Evolutionary conservation across 64 coral and sea anemone genomes (phyloP).

Genomic region (Montipora cactus): DNA sequence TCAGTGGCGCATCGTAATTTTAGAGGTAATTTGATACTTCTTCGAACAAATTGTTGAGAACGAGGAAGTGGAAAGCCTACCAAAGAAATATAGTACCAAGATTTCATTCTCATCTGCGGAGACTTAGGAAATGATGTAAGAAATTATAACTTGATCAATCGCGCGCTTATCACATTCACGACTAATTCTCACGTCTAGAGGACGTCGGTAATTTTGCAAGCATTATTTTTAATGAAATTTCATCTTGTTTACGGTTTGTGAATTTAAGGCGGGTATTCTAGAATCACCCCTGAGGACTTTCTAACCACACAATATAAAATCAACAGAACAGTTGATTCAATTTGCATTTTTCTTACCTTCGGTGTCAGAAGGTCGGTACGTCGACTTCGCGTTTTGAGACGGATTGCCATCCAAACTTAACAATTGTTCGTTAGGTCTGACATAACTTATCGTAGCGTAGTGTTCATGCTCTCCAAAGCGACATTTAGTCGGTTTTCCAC

Average conservation of each 20-base stretch:
- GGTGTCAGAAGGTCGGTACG: neutral
- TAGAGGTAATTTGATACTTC: neutral
- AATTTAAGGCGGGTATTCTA: too few relatives aligned
- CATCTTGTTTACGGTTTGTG: too few relatives aligned
- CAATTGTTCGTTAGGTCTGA: constrained; percentile 24
- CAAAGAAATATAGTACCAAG: neutral
- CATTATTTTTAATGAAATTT: neutral
- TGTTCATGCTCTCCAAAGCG: constrained; percentile 52
- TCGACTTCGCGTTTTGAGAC: neutral
- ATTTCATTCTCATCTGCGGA: too few relatives aligned
- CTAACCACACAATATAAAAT: neutral
- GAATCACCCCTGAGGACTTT: neutral
- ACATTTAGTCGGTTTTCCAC: constrained; percentile 63
- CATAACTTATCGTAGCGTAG: constrained; percentile 70
- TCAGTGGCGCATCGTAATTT: too few relatives aligned
- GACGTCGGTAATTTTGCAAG: neutral
- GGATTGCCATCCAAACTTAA: neutral
- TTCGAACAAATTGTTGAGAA: neutral
- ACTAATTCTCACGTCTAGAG: too few relatives aligned
- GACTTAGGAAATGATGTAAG: neutral
- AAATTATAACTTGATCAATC: neutral
- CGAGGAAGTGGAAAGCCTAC: neutral
- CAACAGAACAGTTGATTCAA: neutral
- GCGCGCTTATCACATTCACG: neutral
- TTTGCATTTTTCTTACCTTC: constrained; percentile 1